Base-by-base conservation (phyloP, 2,113 vertebrate species). In the Fregata magnificens region DNA sequence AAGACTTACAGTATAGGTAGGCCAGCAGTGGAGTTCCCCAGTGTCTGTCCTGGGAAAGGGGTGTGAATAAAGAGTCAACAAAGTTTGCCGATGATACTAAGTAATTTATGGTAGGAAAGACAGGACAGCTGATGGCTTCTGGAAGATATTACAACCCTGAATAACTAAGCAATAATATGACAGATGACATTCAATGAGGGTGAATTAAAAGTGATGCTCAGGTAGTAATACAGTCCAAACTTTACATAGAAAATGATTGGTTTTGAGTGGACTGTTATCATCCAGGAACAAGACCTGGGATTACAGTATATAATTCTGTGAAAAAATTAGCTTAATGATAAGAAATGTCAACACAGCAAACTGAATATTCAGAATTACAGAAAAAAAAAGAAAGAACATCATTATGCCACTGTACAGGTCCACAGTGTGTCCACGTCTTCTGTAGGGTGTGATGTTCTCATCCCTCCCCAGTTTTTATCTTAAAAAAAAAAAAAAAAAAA, bases 401-500 rank as follows among this genome's bases (percentile, higher is more conserved):
- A n/a, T 50, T 69, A 45, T 18, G 9, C 19, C 28, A 49, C 45
- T 49, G 3, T 28, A 59, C 3, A 50, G 4, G 45, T 19, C 50
- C 10, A 47, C 19, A 85, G 11, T 18, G 5, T 42, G 26, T 38
- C 24, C 25, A 25, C 6, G 7, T 36, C 7, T 86, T 91, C 58
- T 62, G 28, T 16, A 50, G 10, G 29, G 8, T 42, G 67, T n/a
- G 61, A 56, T 49, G 44, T 14, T 34, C 14, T 86, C 17, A 71
- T 12, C 2, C 12, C 1, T 11, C 9, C 2, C 3, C 4, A 34
- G 6, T 9, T n/a, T 45, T 44, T 20, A 71, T 10, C 2, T 4
- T 0, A 24, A 61, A 83, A 83, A 21, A 17, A 36, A 52, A 32
- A 42, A 45, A 34, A 16, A 17, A 40, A 26, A 32, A 7, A 14